These are phyloP conservation scores for Valencia hispanica DNA, from an alignment of 2,797 vertebrate genomes.

Conservation along the genomic window DNA sequence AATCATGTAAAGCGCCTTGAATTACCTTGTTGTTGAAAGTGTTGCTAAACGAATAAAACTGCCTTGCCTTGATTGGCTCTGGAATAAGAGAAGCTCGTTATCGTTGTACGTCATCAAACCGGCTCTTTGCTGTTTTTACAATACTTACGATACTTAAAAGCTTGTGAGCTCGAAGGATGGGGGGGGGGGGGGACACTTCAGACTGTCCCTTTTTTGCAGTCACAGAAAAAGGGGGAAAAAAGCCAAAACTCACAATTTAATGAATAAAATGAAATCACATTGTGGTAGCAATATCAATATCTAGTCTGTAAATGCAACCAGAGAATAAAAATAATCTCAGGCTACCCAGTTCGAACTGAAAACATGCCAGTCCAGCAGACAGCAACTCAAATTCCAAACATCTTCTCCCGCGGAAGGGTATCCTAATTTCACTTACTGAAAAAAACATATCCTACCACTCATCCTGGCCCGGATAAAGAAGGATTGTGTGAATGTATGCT, in stretches of 20 bases:
- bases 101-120: too few species aligned
- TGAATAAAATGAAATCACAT: too few species aligned
- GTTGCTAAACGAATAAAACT: too few species aligned
- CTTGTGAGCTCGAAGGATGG: background rate
- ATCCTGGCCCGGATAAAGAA: background rate
- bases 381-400: background rate
- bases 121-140: too few species aligned
- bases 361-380: constrained; percentile 1
- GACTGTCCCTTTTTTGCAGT: background rate
- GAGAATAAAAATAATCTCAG: background rate
- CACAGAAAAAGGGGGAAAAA: background rate
- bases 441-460: background rate
- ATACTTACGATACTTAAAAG: background rate
- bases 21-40: too few species aligned
- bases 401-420: background rate
- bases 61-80: too few species aligned
- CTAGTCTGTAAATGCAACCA: background rate
- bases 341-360: background rate
- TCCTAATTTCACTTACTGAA: background rate
- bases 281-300: background rate
- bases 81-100: too few species aligned
- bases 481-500: background rate
- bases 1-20: too few species aligned
- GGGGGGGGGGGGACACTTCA: too few species aligned
- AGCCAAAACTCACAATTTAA: background rate